phyloP scores from a whole-genome alignment of 2,113 vertebrate species.

The Corvus cornix region DNA sequence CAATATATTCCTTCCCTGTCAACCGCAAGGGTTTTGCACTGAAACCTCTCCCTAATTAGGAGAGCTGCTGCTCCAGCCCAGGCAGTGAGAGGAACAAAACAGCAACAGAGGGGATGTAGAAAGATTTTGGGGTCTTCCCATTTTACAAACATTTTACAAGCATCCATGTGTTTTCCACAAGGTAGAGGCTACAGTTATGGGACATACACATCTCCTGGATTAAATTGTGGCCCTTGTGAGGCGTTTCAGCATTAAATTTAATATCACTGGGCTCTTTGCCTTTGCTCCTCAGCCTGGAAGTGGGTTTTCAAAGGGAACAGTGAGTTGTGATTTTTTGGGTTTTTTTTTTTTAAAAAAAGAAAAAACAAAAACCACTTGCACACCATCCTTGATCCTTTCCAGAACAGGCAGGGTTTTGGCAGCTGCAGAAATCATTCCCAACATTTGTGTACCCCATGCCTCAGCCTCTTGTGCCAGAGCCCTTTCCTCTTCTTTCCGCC shows the following conservation, averaged over 20 bases:
- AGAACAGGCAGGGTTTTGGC: not conserved
- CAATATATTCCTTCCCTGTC: not conserved
- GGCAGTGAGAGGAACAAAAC: not conserved
- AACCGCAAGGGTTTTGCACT: not conserved
- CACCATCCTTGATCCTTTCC: not conserved
- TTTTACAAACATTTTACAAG: not conserved
- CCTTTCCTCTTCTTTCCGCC: not conserved
- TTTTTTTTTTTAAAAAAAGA: not conserved
- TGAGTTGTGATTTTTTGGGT: not conserved
- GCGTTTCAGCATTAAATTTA: not conserved
- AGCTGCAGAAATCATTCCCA: not conserved
- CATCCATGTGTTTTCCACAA: not conserved
- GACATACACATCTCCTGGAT: not conserved
- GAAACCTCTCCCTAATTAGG: not conserved
- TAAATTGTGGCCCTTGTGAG: not conserved
- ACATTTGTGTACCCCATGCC: not conserved
- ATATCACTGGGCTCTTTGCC: not conserved
- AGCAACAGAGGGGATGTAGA: not conserved
- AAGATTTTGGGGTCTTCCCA: not conserved
- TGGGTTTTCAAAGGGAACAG: not conserved
- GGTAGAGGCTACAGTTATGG: not conserved
- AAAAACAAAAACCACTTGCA: not conserved
- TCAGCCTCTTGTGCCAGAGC: not conserved
- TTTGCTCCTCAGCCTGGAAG: not conserved
- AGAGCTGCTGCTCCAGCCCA: not conserved